Evolutionary conservation across 2,888 invertebrate species (phyloP), one percentile per base, ranked within the genome.

Genomic region (Pseudanteris insignis): DNA sequence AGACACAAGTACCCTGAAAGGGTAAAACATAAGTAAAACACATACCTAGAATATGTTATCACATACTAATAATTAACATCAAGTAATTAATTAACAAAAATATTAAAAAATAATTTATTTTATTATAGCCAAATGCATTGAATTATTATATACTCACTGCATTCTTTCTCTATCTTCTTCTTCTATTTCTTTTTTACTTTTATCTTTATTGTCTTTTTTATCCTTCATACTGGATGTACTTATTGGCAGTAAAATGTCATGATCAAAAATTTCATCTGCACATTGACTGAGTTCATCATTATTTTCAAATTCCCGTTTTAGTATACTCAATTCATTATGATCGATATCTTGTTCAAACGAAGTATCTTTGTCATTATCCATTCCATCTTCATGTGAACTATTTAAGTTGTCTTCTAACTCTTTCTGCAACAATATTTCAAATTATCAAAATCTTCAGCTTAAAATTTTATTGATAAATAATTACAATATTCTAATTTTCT

Each of bases 131-230:
- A 38, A 25, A 26, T 26, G 24, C 6, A 13, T 11, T n/a, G 34
- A 28, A 46, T 13, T 26, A 24, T 8, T n/a, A 24, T 12, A 26
- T 10, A n/a, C 89, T 83, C 83, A 94, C 94, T 95, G 95, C 96
- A 96, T 96, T 80, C 93, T 94, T 76, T 96, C 94, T 59, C 96
- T 82, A 77, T 96, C 96, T 74, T 96, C 96, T 77, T 96, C 94
- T 79, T 96, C 94, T 6, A 94, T 76, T 80, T 94, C 94, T 61
- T 87, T 90, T 81, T 90, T 90, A 70, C 86, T 88, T 28, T 66
- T 85, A 72, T 89, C 90, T 71, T 88, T 88, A 72, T 86, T 87
- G 57, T 84, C 84, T 54, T 84, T 83, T 29, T 77, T 73, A 10
- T 76, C 76, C 33, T 73, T 73, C 5, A 70, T 28, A n/a, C 10